These are phyloP conservation scores for Cephus sareptanus DNA, from an alignment of 2,888 invertebrate species.

Conservation along the genomic window DNA sequence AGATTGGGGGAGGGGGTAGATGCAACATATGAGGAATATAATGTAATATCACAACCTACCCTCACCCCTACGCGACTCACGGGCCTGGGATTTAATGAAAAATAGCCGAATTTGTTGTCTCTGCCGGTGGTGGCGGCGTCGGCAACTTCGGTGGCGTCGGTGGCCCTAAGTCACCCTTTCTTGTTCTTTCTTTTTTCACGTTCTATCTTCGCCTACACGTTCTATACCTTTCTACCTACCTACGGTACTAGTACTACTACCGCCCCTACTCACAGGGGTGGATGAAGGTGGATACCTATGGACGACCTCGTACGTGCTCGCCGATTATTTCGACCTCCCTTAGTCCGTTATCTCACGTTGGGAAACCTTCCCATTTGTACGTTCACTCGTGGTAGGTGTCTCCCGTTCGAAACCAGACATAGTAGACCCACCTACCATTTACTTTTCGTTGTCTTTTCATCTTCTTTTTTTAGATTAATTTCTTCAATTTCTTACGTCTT, in stretches of 20 bases:
- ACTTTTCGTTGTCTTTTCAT: not conserved
- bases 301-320: not conserved
- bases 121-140: constrained; percentile 26
- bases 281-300: not conserved
- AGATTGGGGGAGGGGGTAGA: constrained; percentile 14
- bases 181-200: not conserved
- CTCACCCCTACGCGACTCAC: constrained; percentile 28
- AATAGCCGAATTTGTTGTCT: constrained; percentile 58
- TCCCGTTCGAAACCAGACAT: not conserved
- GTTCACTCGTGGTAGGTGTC: not conserved
- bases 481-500: not conserved
- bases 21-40: constrained; percentile 47
- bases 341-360: not conserved
- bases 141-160: not conserved
- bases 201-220: not conserved
- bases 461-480: not conserved
- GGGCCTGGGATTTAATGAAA: constrained; percentile 59
- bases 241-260: not conserved
- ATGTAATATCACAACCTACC: constrained; percentile 51
- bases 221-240: not conserved
- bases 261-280: not conserved
- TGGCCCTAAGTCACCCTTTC: not conserved
- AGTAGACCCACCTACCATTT: not conserved
- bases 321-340: not conserved
- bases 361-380: not conserved